These are phyloP conservation scores for Herpailurus yagouaroundi DNA, from an alignment of 2,113 vertebrate species.

Conservation along the genomic window DNA sequence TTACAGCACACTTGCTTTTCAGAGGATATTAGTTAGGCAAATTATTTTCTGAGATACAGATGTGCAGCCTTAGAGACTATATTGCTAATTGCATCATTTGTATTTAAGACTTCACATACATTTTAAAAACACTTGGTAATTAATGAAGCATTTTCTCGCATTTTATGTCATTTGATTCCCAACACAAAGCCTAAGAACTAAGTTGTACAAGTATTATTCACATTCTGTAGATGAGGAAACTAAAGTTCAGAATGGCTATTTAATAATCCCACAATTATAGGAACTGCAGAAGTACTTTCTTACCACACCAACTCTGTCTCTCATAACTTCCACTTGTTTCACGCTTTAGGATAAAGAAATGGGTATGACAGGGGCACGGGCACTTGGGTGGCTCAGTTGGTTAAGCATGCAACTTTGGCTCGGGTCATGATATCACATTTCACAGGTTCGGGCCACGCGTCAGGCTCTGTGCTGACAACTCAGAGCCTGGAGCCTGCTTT, in stretches of 20 bases:
- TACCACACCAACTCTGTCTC: not conserved
- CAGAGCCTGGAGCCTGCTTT: too few relatives aligned
- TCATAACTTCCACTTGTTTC: not conserved
- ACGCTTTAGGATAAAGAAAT: slow-evolving; percentile 4
- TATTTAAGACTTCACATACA: not conserved
- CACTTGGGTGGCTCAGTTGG: too few relatives aligned
- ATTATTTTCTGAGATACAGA: slow-evolving; percentile 7
- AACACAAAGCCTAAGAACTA: not conserved
- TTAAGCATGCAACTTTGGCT: too few relatives aligned
- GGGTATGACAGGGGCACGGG: not conserved
- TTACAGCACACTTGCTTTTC: not conserved
- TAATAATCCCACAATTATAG: not conserved
- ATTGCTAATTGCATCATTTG: not conserved
- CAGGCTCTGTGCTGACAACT: too few relatives aligned
- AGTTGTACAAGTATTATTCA: not conserved
- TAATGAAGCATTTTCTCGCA: slow-evolving; percentile 4
- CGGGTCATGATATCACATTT: too few relatives aligned
- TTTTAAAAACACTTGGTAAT: not conserved
- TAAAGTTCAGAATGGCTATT: not conserved
- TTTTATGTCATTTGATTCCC: not conserved
- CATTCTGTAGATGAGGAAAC: slow-evolving; percentile 17
- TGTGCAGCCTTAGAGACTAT: not conserved
- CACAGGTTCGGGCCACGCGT: too few relatives aligned
- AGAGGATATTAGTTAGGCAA: not conserved
- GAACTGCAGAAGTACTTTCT: not conserved